Conservation (phyloP, 2,113 vertebrate genomes). For the Marmota monax region DNA sequence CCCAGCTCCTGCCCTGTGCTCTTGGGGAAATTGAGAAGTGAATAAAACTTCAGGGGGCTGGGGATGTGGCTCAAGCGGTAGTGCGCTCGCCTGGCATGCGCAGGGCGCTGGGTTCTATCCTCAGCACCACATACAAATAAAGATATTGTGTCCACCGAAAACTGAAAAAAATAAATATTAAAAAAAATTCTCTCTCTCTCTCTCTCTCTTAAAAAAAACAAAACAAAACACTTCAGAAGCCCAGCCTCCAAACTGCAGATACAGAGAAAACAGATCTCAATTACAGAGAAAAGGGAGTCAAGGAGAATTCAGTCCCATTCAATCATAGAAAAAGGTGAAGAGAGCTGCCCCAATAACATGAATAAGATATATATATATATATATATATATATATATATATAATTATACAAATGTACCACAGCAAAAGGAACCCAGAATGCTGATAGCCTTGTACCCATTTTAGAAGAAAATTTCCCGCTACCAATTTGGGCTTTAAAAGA, state of each 20-base stretch:
- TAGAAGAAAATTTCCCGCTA: conserved; percentile 15
- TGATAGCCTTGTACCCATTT: conserved; percentile 35
- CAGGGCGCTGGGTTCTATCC: no score
- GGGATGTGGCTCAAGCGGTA: no score
- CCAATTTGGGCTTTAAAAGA: background rate
- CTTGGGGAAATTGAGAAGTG: conserved; percentile 6
- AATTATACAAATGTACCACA: background rate
- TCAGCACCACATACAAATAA: no score
- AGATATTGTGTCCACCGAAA: no score
- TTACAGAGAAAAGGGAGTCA: background rate
- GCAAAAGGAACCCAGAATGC: conserved; percentile 11
- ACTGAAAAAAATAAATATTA: no score
- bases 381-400: background rate
- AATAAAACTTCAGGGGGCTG: background rate
- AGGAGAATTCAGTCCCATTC: background rate
- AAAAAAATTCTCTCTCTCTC: no score
- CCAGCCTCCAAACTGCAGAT: background rate
- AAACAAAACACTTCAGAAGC: background rate
- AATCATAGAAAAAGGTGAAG: background rate
- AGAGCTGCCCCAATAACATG: background rate
- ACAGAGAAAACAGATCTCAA: background rate
- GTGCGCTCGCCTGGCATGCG: no score
- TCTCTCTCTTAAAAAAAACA: no score
- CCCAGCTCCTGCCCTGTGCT: background rate
- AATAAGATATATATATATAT: background rate